Evolutionary conservation across 2,113 vertebrate species (phyloP).

Genomic region (Malurus alboscapulatus): DNA sequence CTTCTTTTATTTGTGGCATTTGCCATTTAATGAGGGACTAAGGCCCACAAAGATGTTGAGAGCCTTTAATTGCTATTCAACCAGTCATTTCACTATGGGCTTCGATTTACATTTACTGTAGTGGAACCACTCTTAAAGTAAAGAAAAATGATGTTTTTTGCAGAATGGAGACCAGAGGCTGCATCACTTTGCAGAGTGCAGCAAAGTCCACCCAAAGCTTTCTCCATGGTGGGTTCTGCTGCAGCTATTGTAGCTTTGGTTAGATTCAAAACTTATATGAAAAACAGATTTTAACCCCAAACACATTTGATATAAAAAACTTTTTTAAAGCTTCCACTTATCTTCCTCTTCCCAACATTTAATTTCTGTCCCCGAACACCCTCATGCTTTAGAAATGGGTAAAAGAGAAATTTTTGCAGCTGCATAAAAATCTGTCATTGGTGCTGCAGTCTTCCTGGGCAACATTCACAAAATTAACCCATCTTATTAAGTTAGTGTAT

Average conservation of each 20-base stretch:
- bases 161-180: not conserved
- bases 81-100: not conserved
- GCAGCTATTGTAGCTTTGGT: not conserved
- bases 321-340: not conserved
- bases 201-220: not conserved
- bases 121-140: not conserved
- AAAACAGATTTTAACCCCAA: not conserved
- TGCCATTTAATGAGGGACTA: not conserved
- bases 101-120: not conserved
- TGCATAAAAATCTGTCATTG: not conserved
- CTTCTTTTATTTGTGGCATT: not conserved
- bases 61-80: not conserved
- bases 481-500: not conserved
- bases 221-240: not conserved
- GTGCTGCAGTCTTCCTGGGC: not conserved
- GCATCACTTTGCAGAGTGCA: not conserved
- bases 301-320: not conserved
- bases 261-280: not conserved
- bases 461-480: not conserved
- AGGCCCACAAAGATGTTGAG: not conserved
- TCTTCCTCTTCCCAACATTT: constrained; percentile 14
- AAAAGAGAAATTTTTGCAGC: not conserved
- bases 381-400: not conserved
- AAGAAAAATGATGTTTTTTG: not conserved
- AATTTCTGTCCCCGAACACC: not conserved